Evolutionary conservation across 2,113 vertebrate species (phyloP).

Genomic region (Bufo gargarizans): DNA sequence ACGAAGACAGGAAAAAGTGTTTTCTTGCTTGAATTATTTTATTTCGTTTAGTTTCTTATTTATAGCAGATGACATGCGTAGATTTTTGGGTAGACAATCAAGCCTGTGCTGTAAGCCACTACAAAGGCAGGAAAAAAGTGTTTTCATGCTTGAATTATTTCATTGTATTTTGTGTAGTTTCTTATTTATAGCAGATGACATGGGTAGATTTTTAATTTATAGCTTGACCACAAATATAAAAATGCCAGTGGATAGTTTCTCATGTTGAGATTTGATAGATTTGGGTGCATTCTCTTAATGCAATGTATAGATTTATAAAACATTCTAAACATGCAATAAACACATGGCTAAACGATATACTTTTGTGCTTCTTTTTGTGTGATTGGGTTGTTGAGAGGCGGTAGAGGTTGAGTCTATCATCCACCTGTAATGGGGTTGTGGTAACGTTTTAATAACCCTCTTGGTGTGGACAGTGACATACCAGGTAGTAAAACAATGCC

Average conservation of each 20-base stretch:
- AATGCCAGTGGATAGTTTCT: not conserved
- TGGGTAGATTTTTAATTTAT: not conserved
- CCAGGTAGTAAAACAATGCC: no score
- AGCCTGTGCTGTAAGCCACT: constrained; percentile 69
- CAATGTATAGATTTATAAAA: no score
- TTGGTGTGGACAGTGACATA: no score
- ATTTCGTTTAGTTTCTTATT: not conserved
- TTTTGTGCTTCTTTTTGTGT: no score
- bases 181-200: not conserved
- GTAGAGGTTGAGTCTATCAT: no score
- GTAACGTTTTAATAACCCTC: no score
- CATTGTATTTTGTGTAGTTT: not conserved
- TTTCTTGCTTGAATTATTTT: not conserved
- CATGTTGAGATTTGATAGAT: not conserved
- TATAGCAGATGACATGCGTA: not conserved
- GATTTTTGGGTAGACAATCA: constrained; percentile 74
- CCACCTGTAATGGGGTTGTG: no score
- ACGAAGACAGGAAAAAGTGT: not conserved
- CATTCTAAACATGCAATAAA: no score
- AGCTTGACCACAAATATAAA: not conserved
- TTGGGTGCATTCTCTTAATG: not conserved
- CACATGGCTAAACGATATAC: no score
- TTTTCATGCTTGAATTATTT: not conserved
- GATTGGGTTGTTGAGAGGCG: no score
- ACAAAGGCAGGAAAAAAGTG: not conserved